Evolutionary conservation across 2,113 vertebrate species (phyloP).

Genomic region (Aythya baeri): DNA sequence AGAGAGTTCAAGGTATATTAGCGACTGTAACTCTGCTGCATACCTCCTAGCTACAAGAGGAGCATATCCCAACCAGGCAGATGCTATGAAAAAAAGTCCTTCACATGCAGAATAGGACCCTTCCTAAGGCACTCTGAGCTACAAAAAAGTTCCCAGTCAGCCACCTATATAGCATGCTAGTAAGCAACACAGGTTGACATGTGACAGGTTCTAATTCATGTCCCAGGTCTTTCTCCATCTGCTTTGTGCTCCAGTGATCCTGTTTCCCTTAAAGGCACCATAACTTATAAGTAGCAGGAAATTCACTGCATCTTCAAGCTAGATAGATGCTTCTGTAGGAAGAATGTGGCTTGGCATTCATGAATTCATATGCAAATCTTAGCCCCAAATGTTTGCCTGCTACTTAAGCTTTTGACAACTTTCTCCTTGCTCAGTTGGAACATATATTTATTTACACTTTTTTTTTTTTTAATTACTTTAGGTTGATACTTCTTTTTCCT

Average conservation of each 20-base stretch:
- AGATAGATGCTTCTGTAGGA: background rate
- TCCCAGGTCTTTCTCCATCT: background rate
- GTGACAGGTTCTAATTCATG: background rate
- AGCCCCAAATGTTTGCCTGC: background rate
- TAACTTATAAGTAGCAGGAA: background rate
- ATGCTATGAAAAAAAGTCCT: background rate
- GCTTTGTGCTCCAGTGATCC: background rate
- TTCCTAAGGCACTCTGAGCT: background rate
- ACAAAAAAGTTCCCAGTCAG: background rate
- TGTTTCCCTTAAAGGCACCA: background rate
- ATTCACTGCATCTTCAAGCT: background rate
- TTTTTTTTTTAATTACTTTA: conserved; percentile 48
- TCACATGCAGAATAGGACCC: background rate
- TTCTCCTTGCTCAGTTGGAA: background rate
- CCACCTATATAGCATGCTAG: background rate
- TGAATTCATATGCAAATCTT: background rate
- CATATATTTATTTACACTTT: conserved; percentile 54
- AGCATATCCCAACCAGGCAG: background rate
- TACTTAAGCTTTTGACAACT: background rate
- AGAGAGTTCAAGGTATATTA: background rate
- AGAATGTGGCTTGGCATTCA: background rate
- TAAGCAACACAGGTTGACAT: background rate
- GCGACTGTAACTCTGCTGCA: background rate
- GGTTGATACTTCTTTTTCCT: conserved; percentile 55
- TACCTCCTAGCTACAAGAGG: background rate